These are phyloP conservation scores for Salmo trutta DNA, from an alignment of 2,797 vertebrate genomes.

Conservation along the genomic window DNA sequence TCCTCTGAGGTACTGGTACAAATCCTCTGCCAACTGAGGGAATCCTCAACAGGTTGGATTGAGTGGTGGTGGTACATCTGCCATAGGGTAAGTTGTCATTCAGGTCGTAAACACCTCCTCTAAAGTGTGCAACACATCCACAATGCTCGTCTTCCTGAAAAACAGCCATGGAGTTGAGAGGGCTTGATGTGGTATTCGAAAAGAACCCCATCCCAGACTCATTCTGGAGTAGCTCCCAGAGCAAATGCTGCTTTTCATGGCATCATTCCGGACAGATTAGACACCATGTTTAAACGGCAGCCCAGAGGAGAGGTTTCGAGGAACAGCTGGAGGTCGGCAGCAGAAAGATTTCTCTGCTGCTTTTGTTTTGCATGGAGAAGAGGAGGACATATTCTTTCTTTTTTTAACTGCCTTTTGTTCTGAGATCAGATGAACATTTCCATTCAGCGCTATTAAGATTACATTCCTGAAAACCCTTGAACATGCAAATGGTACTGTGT, in stretches of 20 bases:
- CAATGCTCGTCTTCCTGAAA: neutral
- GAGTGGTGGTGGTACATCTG: neutral
- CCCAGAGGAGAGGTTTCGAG: constrained; percentile 38
- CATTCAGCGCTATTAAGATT: constrained; percentile 11
- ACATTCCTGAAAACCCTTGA: constrained; percentile 4
- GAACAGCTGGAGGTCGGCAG: constrained; percentile 63
- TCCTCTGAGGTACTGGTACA: neutral
- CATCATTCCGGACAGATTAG: constrained; percentile 55
- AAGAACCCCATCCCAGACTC: constrained; percentile 42
- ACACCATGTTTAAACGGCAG: constrained; percentile 59
- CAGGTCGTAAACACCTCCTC: no score
- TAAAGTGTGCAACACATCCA: neutral
- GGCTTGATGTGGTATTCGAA: constrained; percentile 43
- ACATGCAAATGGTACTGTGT: constrained; percentile 2
- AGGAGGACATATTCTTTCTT: constrained; percentile 22
- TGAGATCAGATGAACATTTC: constrained; percentile 26
- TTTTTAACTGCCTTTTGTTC: constrained; percentile 32
- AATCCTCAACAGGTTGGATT: neutral
- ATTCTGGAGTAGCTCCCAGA: constrained; percentile 54
- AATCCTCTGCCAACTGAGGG: no score
- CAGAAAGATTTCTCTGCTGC: constrained; percentile 44
- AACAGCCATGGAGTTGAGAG: constrained; percentile 23
- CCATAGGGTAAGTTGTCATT: neutral
- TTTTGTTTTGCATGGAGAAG: constrained; percentile 51
- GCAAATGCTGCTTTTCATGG: constrained; percentile 65